Conservation (phyloP, 1,140 invertebrate genomes). For the Drosophila santomea region DNA sequence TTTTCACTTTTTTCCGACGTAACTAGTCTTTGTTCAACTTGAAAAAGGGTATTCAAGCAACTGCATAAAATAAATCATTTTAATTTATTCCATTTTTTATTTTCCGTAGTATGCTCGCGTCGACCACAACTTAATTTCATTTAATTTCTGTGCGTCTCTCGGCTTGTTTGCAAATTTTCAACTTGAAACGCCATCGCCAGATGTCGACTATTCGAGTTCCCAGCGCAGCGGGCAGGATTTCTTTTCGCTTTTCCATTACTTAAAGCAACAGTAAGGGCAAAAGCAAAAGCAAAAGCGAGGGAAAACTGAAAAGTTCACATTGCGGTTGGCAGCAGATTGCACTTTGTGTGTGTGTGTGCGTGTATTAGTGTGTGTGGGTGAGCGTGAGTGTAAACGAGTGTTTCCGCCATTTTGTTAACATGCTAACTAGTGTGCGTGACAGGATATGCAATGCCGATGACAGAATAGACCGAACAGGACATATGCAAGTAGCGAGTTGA, state of each 20-base stretch:
- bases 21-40: too few species aligned
- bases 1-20: too few species aligned
- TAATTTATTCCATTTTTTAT: background rate
- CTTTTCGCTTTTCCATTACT: slow-evolving; percentile 40
- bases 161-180: slow-evolving; percentile 75
- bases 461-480: slow-evolving; percentile 22
- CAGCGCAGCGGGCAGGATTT: slow-evolving; percentile 54
- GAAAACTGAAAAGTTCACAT: slow-evolving; percentile 51
- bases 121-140: slow-evolving; percentile 22
- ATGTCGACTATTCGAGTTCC: slow-evolving; percentile 37
- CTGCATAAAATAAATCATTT: background rate
- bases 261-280: slow-evolving; percentile 20
- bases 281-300: slow-evolving; percentile 31
- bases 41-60: too few species aligned
- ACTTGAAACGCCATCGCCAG: slow-evolving; percentile 68
- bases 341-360: slow-evolving; percentile 19
- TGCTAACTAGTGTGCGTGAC: slow-evolving; percentile 62
- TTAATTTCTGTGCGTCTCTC: slow-evolving; percentile 56
- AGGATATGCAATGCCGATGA: slow-evolving; percentile 52
- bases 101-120: slow-evolving; percentile 6
- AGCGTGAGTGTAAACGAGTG: slow-evolving; percentile 28
- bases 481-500: slow-evolving; percentile 18
- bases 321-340: slow-evolving; percentile 68
- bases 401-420: slow-evolving; percentile 56
- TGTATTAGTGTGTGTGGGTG: slow-evolving; percentile 9